Evolutionary conservation across 2,888 invertebrate genomes (phyloP).

Genomic region (Poecilobothrus nobilitatus): DNA sequence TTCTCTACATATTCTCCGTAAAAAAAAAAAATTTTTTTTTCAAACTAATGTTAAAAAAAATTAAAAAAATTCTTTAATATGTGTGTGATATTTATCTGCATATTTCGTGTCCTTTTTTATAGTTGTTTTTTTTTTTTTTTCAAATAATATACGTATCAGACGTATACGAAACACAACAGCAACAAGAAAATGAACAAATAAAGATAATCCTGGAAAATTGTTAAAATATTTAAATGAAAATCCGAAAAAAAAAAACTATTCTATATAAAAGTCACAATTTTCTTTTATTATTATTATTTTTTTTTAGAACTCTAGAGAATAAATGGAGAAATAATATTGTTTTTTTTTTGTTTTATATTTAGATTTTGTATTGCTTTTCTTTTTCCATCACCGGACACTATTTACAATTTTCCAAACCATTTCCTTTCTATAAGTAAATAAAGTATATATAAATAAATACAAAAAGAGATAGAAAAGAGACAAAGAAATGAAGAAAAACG

Average conservation of each 20-base stretch:
- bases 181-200: not conserved
- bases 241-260: not conserved
- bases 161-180: not conserved
- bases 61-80: not conserved
- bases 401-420: conserved; percentile 2
- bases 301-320: too few species aligned
- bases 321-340: too few species aligned
- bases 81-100: not conserved
- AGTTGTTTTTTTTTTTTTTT: not conserved
- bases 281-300: too few species aligned
- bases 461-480: not conserved
- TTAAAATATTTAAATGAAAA: conserved; percentile 1
- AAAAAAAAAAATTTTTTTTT: conserved; percentile 1
- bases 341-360: too few species aligned
- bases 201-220: not conserved
- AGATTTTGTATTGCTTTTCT: not conserved
- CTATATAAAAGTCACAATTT: not conserved
- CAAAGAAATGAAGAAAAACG: too few species aligned
- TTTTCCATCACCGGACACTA: not conserved
- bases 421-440: not conserved
- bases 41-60: not conserved
- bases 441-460: not conserved
- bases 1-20: not conserved
- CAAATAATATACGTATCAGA: too few species aligned
- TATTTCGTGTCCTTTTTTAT: not conserved